Evolutionary conservation across 2,797 vertebrate species (phyloP).

Genomic region (Sebastes hopkinsi): DNA sequence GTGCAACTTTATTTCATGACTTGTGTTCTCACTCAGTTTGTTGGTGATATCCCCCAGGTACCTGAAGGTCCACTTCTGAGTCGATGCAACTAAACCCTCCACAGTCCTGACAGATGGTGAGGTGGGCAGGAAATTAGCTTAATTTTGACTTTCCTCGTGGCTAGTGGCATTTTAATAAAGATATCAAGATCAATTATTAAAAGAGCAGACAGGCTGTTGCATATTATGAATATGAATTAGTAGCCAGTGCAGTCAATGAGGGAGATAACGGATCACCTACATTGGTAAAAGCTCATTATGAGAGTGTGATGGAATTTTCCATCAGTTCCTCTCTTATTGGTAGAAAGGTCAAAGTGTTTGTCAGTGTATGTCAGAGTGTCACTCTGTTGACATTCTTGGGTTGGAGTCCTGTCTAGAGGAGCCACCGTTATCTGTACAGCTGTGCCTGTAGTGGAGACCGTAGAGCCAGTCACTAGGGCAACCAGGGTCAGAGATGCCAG

Average conservation of each 20-base stretch:
- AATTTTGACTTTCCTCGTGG: conserved; percentile 11
- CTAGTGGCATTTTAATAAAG: conserved; percentile 46
- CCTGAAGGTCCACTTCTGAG: conserved; percentile 1
- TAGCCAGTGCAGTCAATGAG: neutral
- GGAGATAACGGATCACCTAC: conserved; percentile 5
- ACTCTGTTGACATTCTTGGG: too few species aligned
- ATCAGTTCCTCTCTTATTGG: too few species aligned
- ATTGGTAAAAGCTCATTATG: conserved; percentile 25
- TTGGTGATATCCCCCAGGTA: neutral
- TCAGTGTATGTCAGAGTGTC: too few species aligned
- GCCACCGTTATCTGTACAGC: too few species aligned
- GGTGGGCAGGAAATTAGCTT: neutral
- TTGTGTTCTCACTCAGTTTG: neutral
- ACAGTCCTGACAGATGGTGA: conserved; percentile 5
- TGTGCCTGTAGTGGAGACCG: too few species aligned
- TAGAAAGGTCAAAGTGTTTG: too few species aligned
- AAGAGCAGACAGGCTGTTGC: conserved; percentile 6
- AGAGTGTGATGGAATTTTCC: too few species aligned
- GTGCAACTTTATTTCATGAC: neutral
- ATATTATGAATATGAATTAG: conserved; percentile 37
- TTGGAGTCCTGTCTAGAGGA: too few species aligned
- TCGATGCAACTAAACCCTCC: neutral
- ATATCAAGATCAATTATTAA: conserved; percentile 23
- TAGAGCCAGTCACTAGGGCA: too few species aligned
- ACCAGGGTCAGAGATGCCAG: too few species aligned